A percentile compares a stretch with the other conserved stretches of the same genome.
Conservation (phyloP, 2,888 invertebrate genomes). For the Lasius fuliginosus region DNA sequence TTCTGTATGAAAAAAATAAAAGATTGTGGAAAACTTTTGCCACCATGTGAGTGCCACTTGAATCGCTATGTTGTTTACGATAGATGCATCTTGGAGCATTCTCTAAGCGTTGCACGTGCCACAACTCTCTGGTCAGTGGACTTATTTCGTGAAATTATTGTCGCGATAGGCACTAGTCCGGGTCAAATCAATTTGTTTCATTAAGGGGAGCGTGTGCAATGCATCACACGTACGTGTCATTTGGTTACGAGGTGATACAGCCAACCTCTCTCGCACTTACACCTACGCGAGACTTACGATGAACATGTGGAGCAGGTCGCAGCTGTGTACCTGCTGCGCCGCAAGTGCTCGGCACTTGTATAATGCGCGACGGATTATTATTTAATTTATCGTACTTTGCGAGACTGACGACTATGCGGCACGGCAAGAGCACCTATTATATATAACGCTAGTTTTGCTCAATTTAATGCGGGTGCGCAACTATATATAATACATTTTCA, state of each 20-base stretch:
- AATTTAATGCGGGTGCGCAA: neutral
- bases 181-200: constrained; percentile 74
- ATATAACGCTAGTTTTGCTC: constrained; percentile 1
- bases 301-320: constrained; percentile 70
- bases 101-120: constrained; percentile 38
- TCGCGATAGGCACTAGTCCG: constrained; percentile 62
- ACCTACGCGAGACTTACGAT: constrained; percentile 65
- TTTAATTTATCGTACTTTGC: constrained; percentile 39
- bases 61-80: neutral
- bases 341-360: constrained; percentile 39
- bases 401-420: constrained; percentile 1
- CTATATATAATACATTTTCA: neutral
- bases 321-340: constrained; percentile 58
- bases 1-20: neutral
- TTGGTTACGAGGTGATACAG: constrained; percentile 60
- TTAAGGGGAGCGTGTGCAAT: constrained; percentile 64
- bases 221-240: constrained; percentile 53
- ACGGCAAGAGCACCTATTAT: neutral
- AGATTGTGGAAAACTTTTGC: neutral
- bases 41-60: neutral
- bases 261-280: constrained; percentile 65
- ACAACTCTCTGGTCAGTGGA: constrained; percentile 36
- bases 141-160: constrained; percentile 46
- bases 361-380: constrained; percentile 34
- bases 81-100: constrained; percentile 8